Conservation (phyloP, 2,113 vertebrate genomes). For the Hiodon tergisus region DNA sequence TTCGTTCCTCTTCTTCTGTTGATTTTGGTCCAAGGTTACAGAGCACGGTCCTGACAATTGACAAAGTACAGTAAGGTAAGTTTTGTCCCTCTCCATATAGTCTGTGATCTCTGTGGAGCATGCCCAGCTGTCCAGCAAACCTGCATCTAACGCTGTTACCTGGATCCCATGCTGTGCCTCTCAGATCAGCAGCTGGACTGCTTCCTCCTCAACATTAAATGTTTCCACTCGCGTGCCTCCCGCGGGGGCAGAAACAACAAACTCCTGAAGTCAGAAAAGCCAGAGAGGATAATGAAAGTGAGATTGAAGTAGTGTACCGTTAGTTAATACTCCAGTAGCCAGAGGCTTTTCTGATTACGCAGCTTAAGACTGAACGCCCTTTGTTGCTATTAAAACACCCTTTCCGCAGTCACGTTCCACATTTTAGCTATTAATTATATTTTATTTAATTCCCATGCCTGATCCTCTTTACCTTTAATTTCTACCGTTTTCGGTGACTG, state of each 20-base stretch:
- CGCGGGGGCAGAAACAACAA: conserved; percentile 59
- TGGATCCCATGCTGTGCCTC: conserved; percentile 56
- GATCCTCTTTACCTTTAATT: conserved; percentile 69
- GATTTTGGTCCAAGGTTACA: conserved; percentile 28
- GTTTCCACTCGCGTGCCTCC: conserved; percentile 44
- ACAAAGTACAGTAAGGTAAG: conserved; percentile 36
- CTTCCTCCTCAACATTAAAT: conserved; percentile 53
- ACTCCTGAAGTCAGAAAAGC: conserved; percentile 60
- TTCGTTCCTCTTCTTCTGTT: no score
- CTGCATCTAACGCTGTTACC: conserved; percentile 55
- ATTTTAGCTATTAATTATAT: conserved; percentile 72
- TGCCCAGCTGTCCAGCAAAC: conserved; percentile 49
- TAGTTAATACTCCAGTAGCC: conserved; percentile 72
- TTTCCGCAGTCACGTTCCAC: conserved; percentile 60
- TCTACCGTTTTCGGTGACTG: conserved; percentile 61
- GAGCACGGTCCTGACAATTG: no score
- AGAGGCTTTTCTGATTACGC: conserved; percentile 61
- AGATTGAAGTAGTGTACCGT: conserved; percentile 65
- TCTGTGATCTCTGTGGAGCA: conserved; percentile 36
- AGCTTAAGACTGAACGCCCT: conserved; percentile 60
- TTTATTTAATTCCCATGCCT: conserved; percentile 69
- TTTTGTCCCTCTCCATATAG: background rate
- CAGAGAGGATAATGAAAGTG: conserved; percentile 62
- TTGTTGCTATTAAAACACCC: conserved; percentile 61
- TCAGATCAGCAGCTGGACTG: conserved; percentile 61